phyloP scores from a whole-genome alignment of 1,140 invertebrate genomes.

The Macrobrachium rosenbergii region DNA sequence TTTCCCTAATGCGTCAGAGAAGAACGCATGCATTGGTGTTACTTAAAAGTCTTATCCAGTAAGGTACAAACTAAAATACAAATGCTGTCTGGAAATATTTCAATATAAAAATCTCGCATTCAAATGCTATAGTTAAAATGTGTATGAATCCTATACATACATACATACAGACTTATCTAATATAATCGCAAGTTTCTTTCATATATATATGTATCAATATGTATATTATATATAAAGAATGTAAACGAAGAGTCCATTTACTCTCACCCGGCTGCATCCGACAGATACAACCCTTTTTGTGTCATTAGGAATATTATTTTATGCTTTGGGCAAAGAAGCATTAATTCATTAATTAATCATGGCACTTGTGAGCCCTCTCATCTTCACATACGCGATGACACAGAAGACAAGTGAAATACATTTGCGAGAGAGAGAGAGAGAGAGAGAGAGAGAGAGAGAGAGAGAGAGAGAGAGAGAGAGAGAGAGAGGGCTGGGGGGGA shows the following conservation, averaged over 20 bases:
- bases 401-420: not conserved
- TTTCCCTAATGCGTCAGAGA: conserved; percentile 38
- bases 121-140: conserved; percentile 1
- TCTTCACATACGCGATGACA: conserved; percentile 1
- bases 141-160: conserved; percentile 5
- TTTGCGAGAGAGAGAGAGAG: not conserved
- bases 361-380: conserved; percentile 45
- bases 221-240: conserved; percentile 25
- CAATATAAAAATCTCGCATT: conserved; percentile 58
- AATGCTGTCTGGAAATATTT: conserved; percentile 28
- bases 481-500: not conserved
- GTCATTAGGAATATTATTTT: too few relatives aligned
- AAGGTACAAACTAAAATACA: conserved; percentile 28
- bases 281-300: conserved; percentile 10
- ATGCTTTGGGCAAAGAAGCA: conserved; percentile 44
- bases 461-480: not conserved
- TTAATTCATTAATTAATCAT: conserved; percentile 17
- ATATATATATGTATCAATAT: not conserved
- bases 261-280: conserved; percentile 8
- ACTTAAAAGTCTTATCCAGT: conserved; percentile 2
- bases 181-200: too few relatives aligned
- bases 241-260: conserved; percentile 30
- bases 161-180: too few relatives aligned
- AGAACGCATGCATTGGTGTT: conserved; percentile 41
- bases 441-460: not conserved